Conservation (phyloP, 2,888 invertebrate species). For the Thereva nobilitata region DNA sequence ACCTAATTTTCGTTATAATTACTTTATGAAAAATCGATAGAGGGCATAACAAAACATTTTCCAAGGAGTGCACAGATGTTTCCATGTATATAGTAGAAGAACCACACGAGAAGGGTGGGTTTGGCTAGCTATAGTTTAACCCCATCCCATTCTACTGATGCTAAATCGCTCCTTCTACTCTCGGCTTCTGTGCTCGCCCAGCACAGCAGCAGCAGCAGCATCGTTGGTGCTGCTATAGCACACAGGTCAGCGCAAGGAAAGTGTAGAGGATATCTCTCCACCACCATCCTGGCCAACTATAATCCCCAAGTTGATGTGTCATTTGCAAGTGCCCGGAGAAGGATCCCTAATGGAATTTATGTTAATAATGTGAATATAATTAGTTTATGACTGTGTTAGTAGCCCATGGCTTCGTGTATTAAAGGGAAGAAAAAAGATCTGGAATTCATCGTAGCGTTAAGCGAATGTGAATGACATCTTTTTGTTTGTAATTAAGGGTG, state of each 20-base stretch:
- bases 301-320: constrained; percentile 41
- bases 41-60: constrained; percentile 32
- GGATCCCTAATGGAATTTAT: constrained; percentile 46
- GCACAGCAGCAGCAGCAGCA: not conserved
- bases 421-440: no score
- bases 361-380: constrained; percentile 48
- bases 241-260: no score
- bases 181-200: constrained; percentile 8
- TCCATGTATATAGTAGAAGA: constrained; percentile 12
- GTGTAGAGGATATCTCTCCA: no score
- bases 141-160: constrained; percentile 7
- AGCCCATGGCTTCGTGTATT: no score
- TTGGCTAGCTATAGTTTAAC: not conserved
- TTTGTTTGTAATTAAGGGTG: no score
- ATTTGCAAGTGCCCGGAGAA: constrained; percentile 42
- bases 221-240: constrained; percentile 6
- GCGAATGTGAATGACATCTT: no score
- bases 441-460: no score
- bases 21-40: constrained; percentile 41
- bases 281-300: not conserved
- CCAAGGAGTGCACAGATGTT: constrained; percentile 26
- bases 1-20: constrained; percentile 35
- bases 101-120: not conserved
- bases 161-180: constrained; percentile 23
- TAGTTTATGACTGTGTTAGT: constrained; percentile 40